Conservation (phyloP, 1,140 invertebrate genomes). For the Danaus plexippus region DNA sequence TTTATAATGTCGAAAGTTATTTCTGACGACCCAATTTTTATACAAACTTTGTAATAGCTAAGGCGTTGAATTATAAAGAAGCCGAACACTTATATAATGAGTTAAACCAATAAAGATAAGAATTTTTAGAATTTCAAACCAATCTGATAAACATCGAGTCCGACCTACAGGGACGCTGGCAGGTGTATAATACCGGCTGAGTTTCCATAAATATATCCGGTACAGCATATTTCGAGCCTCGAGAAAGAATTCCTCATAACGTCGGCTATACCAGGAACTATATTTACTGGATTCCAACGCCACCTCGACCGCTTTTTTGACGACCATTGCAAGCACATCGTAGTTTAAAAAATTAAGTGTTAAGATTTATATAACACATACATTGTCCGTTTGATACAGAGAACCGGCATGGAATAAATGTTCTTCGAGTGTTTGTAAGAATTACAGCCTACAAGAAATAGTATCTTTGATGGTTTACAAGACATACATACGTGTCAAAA, state of each 20-base stretch:
- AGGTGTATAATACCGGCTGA: conserved; percentile 22
- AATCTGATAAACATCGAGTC: conserved; percentile 14
- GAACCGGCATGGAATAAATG: conserved; percentile 1
- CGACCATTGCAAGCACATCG: conserved; percentile 4
- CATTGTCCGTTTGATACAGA: conserved; percentile 7
- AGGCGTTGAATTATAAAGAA: background rate
- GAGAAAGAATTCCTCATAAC: conserved; percentile 29
- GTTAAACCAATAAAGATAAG: conserved; percentile 13
- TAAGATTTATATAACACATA: conserved; percentile 10
- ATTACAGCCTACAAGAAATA: no score
- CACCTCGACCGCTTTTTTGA: conserved; percentile 16
- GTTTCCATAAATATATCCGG: conserved; percentile 29
- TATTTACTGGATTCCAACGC: conserved; percentile 14
- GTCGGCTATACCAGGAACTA: conserved; percentile 28
- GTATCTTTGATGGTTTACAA: background rate
- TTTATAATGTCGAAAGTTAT: no score
- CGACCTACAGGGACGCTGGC: conserved; percentile 19
- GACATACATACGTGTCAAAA: no score
- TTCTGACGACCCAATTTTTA: no score
- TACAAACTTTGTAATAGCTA: no score
- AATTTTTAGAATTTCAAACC: conserved; percentile 10
- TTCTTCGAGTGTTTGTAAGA: conserved; percentile 7
- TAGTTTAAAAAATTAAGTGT: conserved; percentile 20
- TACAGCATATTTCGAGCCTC: conserved; percentile 44
- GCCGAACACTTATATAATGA: conserved; percentile 10